Evolutionary conservation across 2,797 vertebrate genomes (phyloP), one percentile per base, ranked within the genome.

Genomic region (Caiman crocodilus): DNA sequence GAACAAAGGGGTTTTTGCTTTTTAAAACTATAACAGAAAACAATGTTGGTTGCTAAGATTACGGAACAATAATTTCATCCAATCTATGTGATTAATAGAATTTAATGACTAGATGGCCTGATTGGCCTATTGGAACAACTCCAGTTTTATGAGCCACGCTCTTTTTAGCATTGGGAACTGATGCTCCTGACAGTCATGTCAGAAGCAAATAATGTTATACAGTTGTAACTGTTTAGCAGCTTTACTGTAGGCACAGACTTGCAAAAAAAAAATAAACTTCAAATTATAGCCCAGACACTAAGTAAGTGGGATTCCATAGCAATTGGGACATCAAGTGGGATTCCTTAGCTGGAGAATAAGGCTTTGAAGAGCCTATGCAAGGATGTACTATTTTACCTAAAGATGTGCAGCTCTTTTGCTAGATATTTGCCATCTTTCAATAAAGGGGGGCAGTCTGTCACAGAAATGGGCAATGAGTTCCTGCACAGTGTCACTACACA

Each of bases 1-100:
- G 25, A 89, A 61, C 26, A 57, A 20, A 5, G 4, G 8, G 42
- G 42, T 42, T 42, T 42, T 71, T 50, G 25, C 20, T 87, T 32
- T 61, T 60, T 4, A 85, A 32, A 50, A 73, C 20, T 28, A 82
- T 71, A 32, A 57, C 85, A 75, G 89, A 82, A 90, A 94, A 83
- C 28, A 50, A 69, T 85, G 28, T 15, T 64, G 26, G 14, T 79
- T 86, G 55, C 75, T 50, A 85, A 78, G 84, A 85, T 74, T 14
- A 60, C 55, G 30, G 57, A 57, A 55, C 63, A 71, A n/a, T 30
- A 1, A 5, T 77, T 85, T 56, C 58, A 80, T 64, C 28, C 35
- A 65, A 80, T 74, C 71, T 79, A 23, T 64, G 56, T 0, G 2
- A 87, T 71, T 76, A 81, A 83, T 67, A 56, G 76, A 18, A 35